Evolutionary conservation across 2,888 invertebrate species (phyloP), one percentile per base, ranked within the genome.

Genomic region (Drosophila greeni): DNA sequence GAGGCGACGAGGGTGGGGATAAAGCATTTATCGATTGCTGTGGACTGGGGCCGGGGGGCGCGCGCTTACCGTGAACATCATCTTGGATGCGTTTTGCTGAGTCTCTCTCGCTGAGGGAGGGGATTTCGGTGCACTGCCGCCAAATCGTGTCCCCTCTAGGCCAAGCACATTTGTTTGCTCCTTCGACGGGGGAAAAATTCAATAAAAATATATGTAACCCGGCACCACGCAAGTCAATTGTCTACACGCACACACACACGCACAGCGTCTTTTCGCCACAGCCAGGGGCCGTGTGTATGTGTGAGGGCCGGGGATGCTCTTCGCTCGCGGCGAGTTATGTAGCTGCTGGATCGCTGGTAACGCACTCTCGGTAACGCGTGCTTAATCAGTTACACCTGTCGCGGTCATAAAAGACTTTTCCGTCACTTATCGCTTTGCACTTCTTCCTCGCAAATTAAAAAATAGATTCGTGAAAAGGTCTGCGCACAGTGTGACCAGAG

Each of bases 31-130:
- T 79, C 80, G 80, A 81, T 84, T 84, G 69, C 65, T 29, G 14
- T 54, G 42, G 29, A 31, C 18, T 20, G 20, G 45, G 45, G 31
- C 42, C 58, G 59, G 49, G 24, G 26, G 39, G 20, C 14, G 24
- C 57, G 24, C 31, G 39, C 70, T 79, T 84, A 86, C 86, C 82
- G 86, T 86, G 85, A 86, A 86, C 86, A 86, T 86, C 86, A 86
- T 86, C 57, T 80, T 84, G 75, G 24, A 43, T 68, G 75, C 65
- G 62, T 72, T 72, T 31, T 20, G 8, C 34, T 52, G 16, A 34
- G 37, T 42, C 26, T 52, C 36, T 58, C 24, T 36, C 36, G 40
- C 40, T 40, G 2, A 8, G 24, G 42, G 31, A 29, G 45, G 53
- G 59, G 49, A 31, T 36, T 37, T 66, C 61, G 53, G 66, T 77